Conservation (phyloP, 2,888 invertebrate genomes). For the Melinaea marsaeus region DNA sequence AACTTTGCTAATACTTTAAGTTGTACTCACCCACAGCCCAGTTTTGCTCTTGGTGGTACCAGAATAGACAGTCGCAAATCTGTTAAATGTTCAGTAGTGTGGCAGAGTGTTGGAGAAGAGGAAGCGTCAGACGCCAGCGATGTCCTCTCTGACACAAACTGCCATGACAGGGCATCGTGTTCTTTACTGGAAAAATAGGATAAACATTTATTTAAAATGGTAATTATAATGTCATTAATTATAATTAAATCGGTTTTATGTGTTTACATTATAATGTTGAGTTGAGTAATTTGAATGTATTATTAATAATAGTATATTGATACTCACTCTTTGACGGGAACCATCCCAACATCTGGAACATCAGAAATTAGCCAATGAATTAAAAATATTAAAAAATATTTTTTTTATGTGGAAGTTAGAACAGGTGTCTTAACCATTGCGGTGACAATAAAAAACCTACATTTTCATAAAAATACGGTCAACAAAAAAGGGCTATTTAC, state of each 20-base stretch:
- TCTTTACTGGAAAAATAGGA: slow-evolving; percentile 76
- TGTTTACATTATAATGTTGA: no score
- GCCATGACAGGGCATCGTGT: slow-evolving; percentile 89
- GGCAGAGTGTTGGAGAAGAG: slow-evolving; percentile 67
- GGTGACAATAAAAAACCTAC: no score
- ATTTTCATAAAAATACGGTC: no score
- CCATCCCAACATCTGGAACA: slow-evolving; percentile 92
- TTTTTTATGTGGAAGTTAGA: no score
- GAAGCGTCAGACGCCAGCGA: slow-evolving; percentile 77
- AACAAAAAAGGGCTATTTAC: no score
- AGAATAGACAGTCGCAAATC: slow-evolving; percentile 87
- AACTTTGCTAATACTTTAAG: not conserved
- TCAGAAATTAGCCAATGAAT: slow-evolving; percentile 32
- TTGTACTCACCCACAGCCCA: slow-evolving; percentile 86
- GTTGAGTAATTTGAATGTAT: not conserved
- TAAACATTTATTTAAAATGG: slow-evolving; percentile 4
- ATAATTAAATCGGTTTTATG: not conserved
- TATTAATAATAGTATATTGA: not conserved
- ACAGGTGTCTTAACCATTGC: no score
- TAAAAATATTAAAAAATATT: no score
- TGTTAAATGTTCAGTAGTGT: slow-evolving; percentile 63
- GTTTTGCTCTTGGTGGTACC: slow-evolving; percentile 88
- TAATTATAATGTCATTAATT: no score
- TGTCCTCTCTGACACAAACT: slow-evolving; percentile 81
- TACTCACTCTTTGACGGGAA: slow-evolving; percentile 96